Evolutionary conservation across 2,113 vertebrate genomes (phyloP).

Genomic region (Cinclus mexicanus): DNA sequence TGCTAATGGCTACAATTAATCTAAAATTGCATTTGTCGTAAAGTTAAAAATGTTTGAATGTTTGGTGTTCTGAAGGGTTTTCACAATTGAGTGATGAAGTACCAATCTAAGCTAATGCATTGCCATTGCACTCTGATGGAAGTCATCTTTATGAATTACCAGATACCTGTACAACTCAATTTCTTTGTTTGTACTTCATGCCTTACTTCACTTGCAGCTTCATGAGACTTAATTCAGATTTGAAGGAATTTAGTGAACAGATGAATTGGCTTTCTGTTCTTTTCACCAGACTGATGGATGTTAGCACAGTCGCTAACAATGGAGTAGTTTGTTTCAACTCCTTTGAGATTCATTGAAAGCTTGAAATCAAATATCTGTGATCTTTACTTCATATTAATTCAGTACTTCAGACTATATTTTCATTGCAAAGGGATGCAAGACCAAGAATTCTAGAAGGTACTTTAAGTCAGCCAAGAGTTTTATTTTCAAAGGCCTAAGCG

Average conservation of each 20-base stretch:
- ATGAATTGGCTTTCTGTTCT: neutral
- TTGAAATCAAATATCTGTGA: neutral
- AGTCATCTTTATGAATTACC: neutral
- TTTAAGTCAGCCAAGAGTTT: neutral
- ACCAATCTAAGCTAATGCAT: neutral
- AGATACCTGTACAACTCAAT: neutral
- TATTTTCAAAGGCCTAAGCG: neutral
- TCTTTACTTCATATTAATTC: neutral
- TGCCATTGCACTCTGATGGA: neutral
- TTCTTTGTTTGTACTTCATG: neutral
- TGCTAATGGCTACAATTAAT: neutral
- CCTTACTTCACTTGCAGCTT: neutral
- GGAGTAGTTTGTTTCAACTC: neutral
- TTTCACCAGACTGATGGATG: neutral
- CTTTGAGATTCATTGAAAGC: neutral
- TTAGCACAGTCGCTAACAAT: neutral
- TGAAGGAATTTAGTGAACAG: neutral
- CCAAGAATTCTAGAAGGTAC: neutral
- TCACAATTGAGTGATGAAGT: neutral
- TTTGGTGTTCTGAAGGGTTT: neutral
- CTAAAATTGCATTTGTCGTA: neutral
- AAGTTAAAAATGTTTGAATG: neutral
- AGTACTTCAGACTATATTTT: neutral
- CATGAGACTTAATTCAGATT: neutral
- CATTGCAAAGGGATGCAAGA: neutral